These are phyloP conservation scores for Lycocorax pyrrhopterus DNA, from an alignment of 2,113 vertebrate genomes.

Conservation along the genomic window DNA sequence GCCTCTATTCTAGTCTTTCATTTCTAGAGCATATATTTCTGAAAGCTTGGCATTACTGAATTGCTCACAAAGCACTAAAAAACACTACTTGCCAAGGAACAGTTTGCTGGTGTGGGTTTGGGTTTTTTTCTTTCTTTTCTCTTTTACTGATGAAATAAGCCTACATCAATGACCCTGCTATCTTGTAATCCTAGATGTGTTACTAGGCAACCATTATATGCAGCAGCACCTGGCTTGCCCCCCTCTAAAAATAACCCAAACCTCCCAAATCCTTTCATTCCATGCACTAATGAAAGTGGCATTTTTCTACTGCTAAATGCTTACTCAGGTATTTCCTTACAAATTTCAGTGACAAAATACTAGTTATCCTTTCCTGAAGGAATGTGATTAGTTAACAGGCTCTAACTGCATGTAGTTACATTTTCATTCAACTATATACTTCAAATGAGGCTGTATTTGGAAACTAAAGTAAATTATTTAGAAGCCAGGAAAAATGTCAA, in stretches of 20 bases:
- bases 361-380: neutral
- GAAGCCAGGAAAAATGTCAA: neutral
- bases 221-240: neutral
- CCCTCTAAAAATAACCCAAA: slow-evolving; percentile 20
- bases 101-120: neutral
- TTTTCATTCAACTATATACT: neutral
- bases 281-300: neutral
- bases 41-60: neutral
- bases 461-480: neutral
- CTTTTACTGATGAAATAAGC: neutral
- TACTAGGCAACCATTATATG: slow-evolving; percentile 34
- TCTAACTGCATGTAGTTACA: neutral
- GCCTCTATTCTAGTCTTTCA: neutral
- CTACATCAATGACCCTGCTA: neutral
- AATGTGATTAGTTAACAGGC: neutral
- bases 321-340: neutral
- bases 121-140: neutral
- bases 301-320: neutral
- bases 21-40: neutral
- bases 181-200: neutral
- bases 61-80: neutral
- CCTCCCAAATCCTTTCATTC: neutral
- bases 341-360: neutral
- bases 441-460: neutral
- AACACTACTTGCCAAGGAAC: neutral